Base-by-base conservation (phyloP, 2,888 invertebrate species). In the Melanotus villosus region DNA sequence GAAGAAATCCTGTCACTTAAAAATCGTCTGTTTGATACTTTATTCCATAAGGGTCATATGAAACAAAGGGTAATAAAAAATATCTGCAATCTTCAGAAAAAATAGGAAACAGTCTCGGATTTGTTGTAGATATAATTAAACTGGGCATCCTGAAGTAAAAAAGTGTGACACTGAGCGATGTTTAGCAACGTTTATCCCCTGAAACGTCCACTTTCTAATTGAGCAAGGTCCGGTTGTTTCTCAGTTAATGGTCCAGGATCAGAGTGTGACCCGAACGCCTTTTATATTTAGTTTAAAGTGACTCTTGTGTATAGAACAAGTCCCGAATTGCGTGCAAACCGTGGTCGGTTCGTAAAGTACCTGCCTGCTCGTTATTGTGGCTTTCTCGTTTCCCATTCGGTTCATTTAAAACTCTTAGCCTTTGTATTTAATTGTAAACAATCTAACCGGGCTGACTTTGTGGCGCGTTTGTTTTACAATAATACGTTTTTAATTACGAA, bases 371-470 rank as follows among this genome's bases (percentile, higher is more conserved):
- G 62, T 67, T 67, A 63, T 63, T 68, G 66, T 54, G 59, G 60
- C 58, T 59, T 63, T 67, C 16, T 16, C 50, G 56, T 57, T 30
- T 50, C 58, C 62, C 62, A 36, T 68, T 68, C 57, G 59, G 66
- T 52, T 63, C 57, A 58, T 67, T 67, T 62, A 57, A 57, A 57
- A 50, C 63, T 47, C 63, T 68, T 68, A 47, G 47, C 41, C 45
- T 43, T 47, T 56, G 57, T 57, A 57, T 45, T 67, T 68, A 68
- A 68, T 68, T 62, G 68, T 63, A 64, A 68, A 63, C 68, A 68
- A 63, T 68, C 63, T 52, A 62, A 50, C 56, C 26, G 52, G 41
- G 32, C 38, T 19, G 41, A 63, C 52, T 63, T 57, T 57, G 65
- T 34, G 54, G 56, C 38, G 7, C 16, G 43, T 43, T 52, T 43